A percentile compares a stretch with the other conserved stretches of the same genome.
Evolutionary conservation across 2,888 invertebrate genomes (phyloP).

Genomic region (Melinaea menophilus): DNA sequence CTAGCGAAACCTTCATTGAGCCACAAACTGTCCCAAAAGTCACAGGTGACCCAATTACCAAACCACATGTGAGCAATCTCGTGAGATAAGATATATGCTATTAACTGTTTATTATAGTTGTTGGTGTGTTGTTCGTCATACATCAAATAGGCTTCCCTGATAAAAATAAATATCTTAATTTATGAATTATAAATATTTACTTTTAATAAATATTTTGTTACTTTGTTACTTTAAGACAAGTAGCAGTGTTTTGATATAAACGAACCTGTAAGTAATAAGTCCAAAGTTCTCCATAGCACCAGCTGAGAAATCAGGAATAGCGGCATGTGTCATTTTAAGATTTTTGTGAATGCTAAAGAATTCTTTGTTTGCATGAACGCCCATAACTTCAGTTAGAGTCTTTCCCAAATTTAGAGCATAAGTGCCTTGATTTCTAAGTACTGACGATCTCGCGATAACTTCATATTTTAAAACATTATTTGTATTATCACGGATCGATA

Average conservation of each 20-base stretch:
- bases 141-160: slow-evolving; percentile 69
- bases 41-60: slow-evolving; percentile 80
- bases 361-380: slow-evolving; percentile 73
- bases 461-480: slow-evolving; percentile 46
- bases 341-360: slow-evolving; percentile 67
- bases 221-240: too few species aligned
- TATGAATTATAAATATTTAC: too few species aligned
- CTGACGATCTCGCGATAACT: slow-evolving; percentile 68
- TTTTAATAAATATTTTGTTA: too few species aligned
- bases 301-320: slow-evolving; percentile 86
- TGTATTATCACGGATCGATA: slow-evolving; percentile 23
- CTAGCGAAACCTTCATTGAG: slow-evolving; percentile 83
- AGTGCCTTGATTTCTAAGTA: slow-evolving; percentile 54
- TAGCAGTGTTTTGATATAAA: slow-evolving; percentile 7
- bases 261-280: slow-evolving; percentile 83
- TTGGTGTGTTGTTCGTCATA: slow-evolving; percentile 61
- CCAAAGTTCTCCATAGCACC: slow-evolving; percentile 94
- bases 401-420: slow-evolving; percentile 67
- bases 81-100: slow-evolving; percentile 80
- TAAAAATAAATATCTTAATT: slow-evolving; percentile 19
- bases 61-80: slow-evolving; percentile 88
- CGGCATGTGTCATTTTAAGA: slow-evolving; percentile 82
- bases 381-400: slow-evolving; percentile 68
- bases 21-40: slow-evolving; percentile 83
- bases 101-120: slow-evolving; percentile 66